These are phyloP conservation scores for Phenacoccus solenopsis DNA, from an alignment of 1,140 invertebrate genomes.

Conservation along the genomic window DNA sequence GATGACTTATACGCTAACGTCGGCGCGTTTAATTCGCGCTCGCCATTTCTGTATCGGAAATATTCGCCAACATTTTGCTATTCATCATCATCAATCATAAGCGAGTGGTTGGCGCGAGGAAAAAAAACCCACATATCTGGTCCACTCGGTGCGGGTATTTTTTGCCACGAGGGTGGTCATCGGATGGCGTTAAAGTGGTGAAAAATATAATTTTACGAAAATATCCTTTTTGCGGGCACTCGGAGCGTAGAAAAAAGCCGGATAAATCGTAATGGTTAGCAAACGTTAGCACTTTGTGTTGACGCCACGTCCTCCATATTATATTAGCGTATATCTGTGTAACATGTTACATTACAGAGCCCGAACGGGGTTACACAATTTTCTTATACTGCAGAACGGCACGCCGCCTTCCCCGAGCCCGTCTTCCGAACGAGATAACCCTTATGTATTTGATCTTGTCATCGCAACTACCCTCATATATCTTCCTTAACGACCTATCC, in stretches of 20 bases:
- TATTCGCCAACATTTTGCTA: neutral
- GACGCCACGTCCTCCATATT: neutral
- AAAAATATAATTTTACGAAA: no score
- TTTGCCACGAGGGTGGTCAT: no score
- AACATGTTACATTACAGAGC: neutral
- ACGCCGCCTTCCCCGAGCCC: neutral
- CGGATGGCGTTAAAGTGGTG: neutral
- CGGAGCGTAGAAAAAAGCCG: neutral
- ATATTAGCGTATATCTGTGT: neutral
- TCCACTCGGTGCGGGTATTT: neutral
- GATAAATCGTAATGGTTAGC: neutral
- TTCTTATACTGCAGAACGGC: neutral
- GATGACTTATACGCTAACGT: neutral
- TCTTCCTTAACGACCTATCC: slow-evolving; percentile 17
- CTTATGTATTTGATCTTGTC: slow-evolving; percentile 18
- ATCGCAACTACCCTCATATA: slow-evolving; percentile 16
- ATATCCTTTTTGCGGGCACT: no score
- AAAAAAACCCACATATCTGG: neutral
- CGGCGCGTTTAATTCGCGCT: neutral
- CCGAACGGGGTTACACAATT: no score
- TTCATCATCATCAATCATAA: neutral
- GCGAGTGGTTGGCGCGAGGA: neutral
- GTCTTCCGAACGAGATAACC: neutral
- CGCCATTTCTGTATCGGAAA: neutral
- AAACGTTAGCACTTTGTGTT: neutral